phyloP scores from a whole-genome alignment of 2,113 vertebrate species.

The Gavialis gangeticus region DNA sequence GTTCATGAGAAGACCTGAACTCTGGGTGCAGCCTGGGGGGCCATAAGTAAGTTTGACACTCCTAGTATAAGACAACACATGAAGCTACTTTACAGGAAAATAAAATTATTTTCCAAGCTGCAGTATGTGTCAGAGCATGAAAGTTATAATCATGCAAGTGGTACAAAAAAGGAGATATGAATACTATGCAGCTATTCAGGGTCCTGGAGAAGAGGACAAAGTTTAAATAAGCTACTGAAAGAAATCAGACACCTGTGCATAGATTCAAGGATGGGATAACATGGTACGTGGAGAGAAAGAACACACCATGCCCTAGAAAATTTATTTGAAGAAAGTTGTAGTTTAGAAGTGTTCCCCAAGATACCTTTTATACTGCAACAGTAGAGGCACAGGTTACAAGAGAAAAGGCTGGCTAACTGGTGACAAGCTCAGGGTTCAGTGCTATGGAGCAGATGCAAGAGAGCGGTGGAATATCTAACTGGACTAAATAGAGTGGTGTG shows the following conservation, averaged over 20 bases:
- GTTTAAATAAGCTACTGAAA: background rate
- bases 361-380: background rate
- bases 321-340: background rate
- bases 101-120: background rate
- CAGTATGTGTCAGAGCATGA: background rate
- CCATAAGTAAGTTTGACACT: too few species aligned
- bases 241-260: background rate
- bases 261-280: background rate
- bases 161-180: background rate
- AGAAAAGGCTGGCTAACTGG: background rate
- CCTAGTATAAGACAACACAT: background rate
- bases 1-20: too few species aligned
- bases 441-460: background rate
- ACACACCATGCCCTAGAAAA: background rate
- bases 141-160: background rate
- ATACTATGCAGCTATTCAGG: background rate
- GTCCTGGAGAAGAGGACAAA: background rate
- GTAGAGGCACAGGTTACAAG: background rate
- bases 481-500: background rate
- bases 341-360: background rate
- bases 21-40: too few species aligned
- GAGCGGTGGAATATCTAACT: background rate
- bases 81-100: background rate
- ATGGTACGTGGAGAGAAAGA: background rate
- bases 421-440: background rate